These are phyloP conservation scores for Saturnia pavonia DNA, from an alignment of 2,888 invertebrate genomes.

Conservation along the genomic window DNA sequence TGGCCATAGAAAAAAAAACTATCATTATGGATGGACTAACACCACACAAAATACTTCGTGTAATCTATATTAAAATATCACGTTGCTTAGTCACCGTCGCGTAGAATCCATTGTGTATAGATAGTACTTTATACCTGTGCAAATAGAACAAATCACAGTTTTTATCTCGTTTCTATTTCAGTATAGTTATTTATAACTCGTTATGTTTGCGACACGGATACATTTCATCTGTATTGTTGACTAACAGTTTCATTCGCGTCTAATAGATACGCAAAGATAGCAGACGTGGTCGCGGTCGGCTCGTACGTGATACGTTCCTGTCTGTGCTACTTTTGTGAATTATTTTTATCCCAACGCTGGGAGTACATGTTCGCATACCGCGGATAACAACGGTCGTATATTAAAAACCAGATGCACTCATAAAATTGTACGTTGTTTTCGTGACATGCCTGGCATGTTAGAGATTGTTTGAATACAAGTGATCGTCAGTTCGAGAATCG, in stretches of 20 bases:
- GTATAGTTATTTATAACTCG: conserved; percentile 5
- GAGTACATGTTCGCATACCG: not conserved
- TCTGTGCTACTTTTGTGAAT: not conserved
- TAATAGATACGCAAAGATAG: not conserved
- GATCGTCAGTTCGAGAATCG: not conserved
- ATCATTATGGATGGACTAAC: too few species aligned
- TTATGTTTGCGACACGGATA: not conserved
- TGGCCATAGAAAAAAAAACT: too few species aligned
- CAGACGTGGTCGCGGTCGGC: not conserved
- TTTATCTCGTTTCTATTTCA: conserved; percentile 10
- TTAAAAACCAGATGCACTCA: not conserved
- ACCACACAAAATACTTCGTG: not conserved
- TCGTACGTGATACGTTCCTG: not conserved
- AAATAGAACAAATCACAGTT: conserved; percentile 13
- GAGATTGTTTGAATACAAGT: not conserved
- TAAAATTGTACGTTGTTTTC: not conserved
- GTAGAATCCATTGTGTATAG: not conserved
- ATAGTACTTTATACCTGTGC: not conserved
- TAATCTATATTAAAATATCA: not conserved
- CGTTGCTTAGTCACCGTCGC: not conserved
- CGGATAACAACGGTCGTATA: not conserved
- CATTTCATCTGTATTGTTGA: not conserved
- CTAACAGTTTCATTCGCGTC: not conserved
- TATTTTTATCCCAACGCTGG: not conserved
- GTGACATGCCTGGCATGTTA: not conserved